A percentile compares a stretch with the other conserved stretches of the same genome.
phyloP scores from a whole-genome alignment of 2,888 invertebrate species.

The Anticlea derivata region DNA sequence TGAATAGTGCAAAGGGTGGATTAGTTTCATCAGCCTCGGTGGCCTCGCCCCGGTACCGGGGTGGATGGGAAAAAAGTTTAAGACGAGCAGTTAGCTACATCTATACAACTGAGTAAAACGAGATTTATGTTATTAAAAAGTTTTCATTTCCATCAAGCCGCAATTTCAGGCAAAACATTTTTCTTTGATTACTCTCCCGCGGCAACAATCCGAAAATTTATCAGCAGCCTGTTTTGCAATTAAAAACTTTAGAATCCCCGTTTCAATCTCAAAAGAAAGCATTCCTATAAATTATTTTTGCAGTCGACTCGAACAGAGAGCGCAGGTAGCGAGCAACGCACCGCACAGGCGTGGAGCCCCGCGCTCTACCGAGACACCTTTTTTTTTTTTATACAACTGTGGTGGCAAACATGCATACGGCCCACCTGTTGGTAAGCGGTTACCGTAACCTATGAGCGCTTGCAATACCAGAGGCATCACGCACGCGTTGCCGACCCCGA shows the following conservation, averaged over 20 bases:
- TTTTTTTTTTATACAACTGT: too few relatives aligned
- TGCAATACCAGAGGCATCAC: too few relatives aligned
- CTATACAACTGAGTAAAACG: not conserved
- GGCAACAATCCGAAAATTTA: slow-evolving; percentile 15
- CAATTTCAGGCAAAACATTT: slow-evolving; percentile 17
- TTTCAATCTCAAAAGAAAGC: slow-evolving; percentile 15
- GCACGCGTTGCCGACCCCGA: too few relatives aligned
- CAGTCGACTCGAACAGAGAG: slow-evolving; percentile 2
- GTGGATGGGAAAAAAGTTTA: too few relatives aligned
- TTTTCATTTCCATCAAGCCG: slow-evolving; percentile 1
- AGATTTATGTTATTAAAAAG: not conserved
- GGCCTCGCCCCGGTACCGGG: not conserved
- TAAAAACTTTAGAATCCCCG: slow-evolving; percentile 15
- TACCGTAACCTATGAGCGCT: too few relatives aligned
- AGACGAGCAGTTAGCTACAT: too few relatives aligned
- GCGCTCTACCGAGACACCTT: too few relatives aligned
- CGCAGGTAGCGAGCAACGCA: not conserved
- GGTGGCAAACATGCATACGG: too few relatives aligned
- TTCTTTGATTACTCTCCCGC: slow-evolving; percentile 19
- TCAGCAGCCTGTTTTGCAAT: slow-evolving; percentile 19
- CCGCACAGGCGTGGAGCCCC: too few relatives aligned
- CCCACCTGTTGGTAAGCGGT: too few relatives aligned
- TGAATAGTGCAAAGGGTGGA: too few relatives aligned
- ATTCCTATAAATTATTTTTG: slow-evolving; percentile 16
- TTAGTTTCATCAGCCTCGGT: too few relatives aligned